Base-by-base conservation (phyloP, 1,140 invertebrate species). In the Atta texana region DNA sequence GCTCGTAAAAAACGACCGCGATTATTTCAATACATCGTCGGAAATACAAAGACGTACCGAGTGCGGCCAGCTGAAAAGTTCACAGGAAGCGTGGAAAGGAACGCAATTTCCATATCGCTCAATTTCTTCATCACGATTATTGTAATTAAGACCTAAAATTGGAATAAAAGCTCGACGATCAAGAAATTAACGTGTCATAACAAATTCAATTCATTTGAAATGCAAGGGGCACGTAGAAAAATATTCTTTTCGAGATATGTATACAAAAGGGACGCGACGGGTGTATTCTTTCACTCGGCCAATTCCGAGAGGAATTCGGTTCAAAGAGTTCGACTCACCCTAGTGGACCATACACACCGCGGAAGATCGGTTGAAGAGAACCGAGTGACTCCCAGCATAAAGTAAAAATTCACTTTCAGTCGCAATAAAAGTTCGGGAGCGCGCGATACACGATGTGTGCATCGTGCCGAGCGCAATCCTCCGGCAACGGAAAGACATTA, bases 1-100 rank as follows among this genome's bases (percentile, higher is more conserved):
- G 86, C 72, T 39, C 71, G 81, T 75, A 90, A 90, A 63, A 81
- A 90, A 86, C 81, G 61, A 64, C 49, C 53, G 75, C 78, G 89
- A 89, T 90, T 87, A 89, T 77, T 87, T 78, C 78, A 72, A 89
- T 82, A 90, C 85, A 89, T 75, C 57, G 66, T 53, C 57, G 16
- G 12, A 39, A 28, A 61, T 84, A 82, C 63, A 71, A 53, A 88
- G 59, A 87, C 72, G 51, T 66, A 55, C 16, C 59, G 63, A 28
- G 34, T 21, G 24, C 55, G 12, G n/a, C 2, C 18, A 53, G 4
- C 0, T 24, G 24, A 24, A 24, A 24, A 49, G 7, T 8, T 55
- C 18, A 7, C 44, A 28, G 49, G 10, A 28, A 80, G 63, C 10
- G 7, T 3, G 49, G 34, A 80, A 34, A 12, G 34, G 76, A 21